A percentile compares a stretch with the other conserved stretches of the same genome.
phyloP scores from a whole-genome alignment of 2,797 vertebrate species.

The Lycodopsis pacificus region DNA sequence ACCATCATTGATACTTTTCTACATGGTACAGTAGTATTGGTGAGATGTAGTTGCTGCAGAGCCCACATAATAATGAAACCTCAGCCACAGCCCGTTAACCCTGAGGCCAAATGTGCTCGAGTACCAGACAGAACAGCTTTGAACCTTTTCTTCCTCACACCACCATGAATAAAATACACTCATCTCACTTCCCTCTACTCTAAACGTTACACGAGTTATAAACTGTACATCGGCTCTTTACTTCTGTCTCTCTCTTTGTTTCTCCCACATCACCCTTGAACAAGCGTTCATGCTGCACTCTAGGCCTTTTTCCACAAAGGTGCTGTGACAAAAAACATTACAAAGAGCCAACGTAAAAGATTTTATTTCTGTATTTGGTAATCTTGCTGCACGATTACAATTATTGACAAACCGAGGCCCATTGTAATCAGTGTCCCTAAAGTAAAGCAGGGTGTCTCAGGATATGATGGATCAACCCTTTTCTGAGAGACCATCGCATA shows the following conservation, averaged over 20 bases:
- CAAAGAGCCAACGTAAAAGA: not conserved
- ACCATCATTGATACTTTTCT: no score
- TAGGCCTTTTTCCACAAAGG: not conserved
- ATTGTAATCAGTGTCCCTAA: not conserved
- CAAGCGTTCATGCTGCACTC: not conserved
- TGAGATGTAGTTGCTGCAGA: no score
- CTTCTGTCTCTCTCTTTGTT: not conserved
- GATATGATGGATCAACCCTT: conserved; percentile 11
- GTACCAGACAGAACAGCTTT: no score
- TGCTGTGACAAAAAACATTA: not conserved
- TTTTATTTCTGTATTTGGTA: not conserved
- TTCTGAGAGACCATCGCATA: conserved; percentile 9
- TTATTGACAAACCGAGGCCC: not conserved
- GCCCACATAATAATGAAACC: no score
- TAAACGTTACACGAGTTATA: no score
- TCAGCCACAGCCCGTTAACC: no score
- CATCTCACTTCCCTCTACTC: no score
- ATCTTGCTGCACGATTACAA: not conserved
- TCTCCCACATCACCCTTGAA: not conserved
- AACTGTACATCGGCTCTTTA: no score
- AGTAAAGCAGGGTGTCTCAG: not conserved
- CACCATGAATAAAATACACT: no score
- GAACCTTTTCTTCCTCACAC: no score
- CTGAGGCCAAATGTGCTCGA: no score
- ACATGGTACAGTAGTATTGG: no score